Conservation (phyloP, 2,888 invertebrate genomes). For the Nephrotoma guestfalica region DNA sequence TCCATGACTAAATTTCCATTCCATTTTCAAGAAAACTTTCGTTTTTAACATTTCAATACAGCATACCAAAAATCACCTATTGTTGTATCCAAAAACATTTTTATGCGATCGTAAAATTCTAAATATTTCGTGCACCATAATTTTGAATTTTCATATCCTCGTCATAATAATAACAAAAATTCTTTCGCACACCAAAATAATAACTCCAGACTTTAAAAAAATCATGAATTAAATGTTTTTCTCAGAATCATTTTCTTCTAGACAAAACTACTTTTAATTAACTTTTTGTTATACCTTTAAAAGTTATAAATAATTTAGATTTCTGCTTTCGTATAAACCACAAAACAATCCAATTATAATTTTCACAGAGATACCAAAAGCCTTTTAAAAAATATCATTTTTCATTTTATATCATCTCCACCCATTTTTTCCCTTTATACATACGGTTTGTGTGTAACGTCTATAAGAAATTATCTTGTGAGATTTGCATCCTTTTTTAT, state of each 20-base stretch:
- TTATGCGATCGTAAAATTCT: no score
- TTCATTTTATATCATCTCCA: background rate
- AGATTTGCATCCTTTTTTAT: background rate
- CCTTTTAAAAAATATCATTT: background rate
- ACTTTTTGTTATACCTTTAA: background rate
- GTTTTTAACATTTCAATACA: no score
- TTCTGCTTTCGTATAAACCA: background rate
- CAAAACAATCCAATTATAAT: background rate
- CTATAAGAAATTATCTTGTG: background rate
- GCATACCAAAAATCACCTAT: no score
- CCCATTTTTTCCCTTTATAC: background rate
- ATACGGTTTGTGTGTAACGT: background rate
- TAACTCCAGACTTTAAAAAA: background rate
- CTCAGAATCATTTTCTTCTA: background rate
- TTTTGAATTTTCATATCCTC: background rate
- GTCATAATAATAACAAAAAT: background rate
- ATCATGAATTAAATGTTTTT: background rate
- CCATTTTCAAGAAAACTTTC: no score
- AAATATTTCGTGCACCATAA: no score
- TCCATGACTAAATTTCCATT: no score
- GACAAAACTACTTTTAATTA: background rate
- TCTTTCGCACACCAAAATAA: background rate
- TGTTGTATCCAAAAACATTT: no score
- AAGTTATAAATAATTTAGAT: background rate
- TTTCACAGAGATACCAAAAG: background rate